Evolutionary conservation across 2,797 vertebrate species (phyloP).

Genomic region (Hippoglossus hippoglossus): DNA sequence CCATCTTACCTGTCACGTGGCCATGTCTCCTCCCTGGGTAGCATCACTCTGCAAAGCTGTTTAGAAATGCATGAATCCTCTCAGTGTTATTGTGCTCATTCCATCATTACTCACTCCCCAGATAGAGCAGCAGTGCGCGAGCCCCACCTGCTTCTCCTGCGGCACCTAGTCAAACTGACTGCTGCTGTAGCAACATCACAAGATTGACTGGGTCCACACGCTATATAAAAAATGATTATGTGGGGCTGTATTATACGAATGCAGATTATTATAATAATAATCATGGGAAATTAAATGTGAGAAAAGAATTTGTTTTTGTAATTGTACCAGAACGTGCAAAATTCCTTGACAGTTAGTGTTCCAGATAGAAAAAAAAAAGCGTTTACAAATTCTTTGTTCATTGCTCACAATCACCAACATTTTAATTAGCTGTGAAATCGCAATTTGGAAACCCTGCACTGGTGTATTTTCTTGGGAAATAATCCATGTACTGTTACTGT

Average conservation of each 20-base stretch:
- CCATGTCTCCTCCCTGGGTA: constrained; percentile 57
- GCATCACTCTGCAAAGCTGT: constrained; percentile 66
- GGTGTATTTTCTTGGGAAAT: constrained; percentile 24
- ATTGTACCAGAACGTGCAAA: constrained; percentile 32
- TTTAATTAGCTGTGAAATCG: constrained; percentile 50
- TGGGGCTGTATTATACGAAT: not conserved
- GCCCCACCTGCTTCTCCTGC: constrained; percentile 45
- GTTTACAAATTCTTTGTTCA: constrained; percentile 24
- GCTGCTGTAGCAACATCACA: constrained; percentile 18
- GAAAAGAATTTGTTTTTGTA: constrained; percentile 36
- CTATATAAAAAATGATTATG: constrained; percentile 17
- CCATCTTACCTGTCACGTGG: constrained; percentile 63
- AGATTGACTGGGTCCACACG: constrained; percentile 13
- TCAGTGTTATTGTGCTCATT: constrained; percentile 60
- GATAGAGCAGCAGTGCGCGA: constrained; percentile 47
- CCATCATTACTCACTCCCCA: constrained; percentile 67
- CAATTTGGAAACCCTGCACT: constrained; percentile 11
- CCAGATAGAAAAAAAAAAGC: constrained; percentile 37
- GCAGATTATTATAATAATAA: constrained; percentile 30
- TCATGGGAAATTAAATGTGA: constrained; percentile 30
- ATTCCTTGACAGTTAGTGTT: constrained; percentile 13
- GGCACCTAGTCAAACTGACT: constrained; percentile 41
- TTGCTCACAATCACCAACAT: constrained; percentile 17
- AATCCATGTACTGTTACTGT: constrained; percentile 13
- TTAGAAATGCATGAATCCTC: constrained; percentile 78